These are phyloP conservation scores for Cichlasoma orientale DNA, from an alignment of 2,797 vertebrate genomes.

Conservation along the genomic window DNA sequence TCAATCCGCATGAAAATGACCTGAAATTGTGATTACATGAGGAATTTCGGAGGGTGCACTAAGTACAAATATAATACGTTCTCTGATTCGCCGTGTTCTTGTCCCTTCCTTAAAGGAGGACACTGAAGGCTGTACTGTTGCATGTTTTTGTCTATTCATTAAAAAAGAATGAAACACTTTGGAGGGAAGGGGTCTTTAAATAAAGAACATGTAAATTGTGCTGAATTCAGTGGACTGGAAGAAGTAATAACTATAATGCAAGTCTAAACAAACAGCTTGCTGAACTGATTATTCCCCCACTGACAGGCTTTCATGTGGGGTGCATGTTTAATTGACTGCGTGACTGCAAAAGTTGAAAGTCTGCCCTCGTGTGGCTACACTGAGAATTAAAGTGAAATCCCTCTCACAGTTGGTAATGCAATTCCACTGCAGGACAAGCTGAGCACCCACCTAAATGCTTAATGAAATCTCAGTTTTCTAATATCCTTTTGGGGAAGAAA, in stretches of 20 bases:
- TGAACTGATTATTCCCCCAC: constrained; percentile 9
- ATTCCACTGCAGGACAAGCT: constrained; percentile 58
- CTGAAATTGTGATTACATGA: not conserved
- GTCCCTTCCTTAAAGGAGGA: not conserved
- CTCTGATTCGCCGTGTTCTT: not conserved
- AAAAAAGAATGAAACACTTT: not conserved
- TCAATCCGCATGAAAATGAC: constrained; percentile 28
- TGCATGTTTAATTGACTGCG: constrained; percentile 31
- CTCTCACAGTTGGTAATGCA: constrained; percentile 46
- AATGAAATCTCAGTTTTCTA: constrained; percentile 58
- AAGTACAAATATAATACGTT: not conserved
- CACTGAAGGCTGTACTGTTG: not conserved
- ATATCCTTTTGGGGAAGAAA: constrained; percentile 41
- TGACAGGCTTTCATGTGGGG: constrained; percentile 22
- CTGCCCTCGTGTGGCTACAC: constrained; percentile 90
- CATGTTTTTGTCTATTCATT: not conserved
- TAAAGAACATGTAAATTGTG: not conserved
- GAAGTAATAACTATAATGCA: constrained; percentile 11
- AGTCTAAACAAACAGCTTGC: constrained; percentile 8
- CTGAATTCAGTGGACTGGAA: not conserved
- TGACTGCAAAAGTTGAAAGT: constrained; percentile 69
- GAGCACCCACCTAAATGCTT: constrained; percentile 65
- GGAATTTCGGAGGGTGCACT: not conserved
- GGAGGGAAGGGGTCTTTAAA: not conserved
- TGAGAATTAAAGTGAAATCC: constrained; percentile 35